Base-by-base conservation (phyloP, 2,113 vertebrate species). In the Eulacestoma nigropectus region DNA sequence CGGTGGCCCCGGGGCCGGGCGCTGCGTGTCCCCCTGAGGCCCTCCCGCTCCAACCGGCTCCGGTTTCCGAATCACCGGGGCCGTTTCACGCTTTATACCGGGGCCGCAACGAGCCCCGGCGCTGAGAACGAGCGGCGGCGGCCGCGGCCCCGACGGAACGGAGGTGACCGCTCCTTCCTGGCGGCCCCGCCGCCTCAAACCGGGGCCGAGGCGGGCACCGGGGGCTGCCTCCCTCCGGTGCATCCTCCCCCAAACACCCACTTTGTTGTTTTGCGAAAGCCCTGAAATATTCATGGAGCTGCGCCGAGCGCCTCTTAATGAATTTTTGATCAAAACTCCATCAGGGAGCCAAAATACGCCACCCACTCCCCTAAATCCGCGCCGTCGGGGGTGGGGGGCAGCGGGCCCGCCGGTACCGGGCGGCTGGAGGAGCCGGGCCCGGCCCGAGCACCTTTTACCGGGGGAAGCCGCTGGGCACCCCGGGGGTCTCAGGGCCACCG, bases 271-370 rank as follows among this genome's bases (percentile, higher is more conserved):
- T 92, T 50, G 67, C 80, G 46, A 94, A 53, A 91, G 6, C 87
- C 42, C 87, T 96, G 68, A 93, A 94, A 95, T 96, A 95, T 96
- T 96, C 57, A 93, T 90, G 65, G 64, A 33, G 33, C 86, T 20
- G 94, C 70, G 74, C 72, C 30, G 59, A 56, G 80, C 29, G 60
- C 53, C 82, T 94, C 84, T 22, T 32, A 74, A 94, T 95, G 91
- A 89, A 95, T 96, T 96, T 96, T 96, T 96, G 62, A 96, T 96
- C 93, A 95, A 96, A 96, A 96, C 86, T 11, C 59, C 83, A 65
- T 63, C 91, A 41, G 9, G 56, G 69, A 93, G 16, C 64, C 93
- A 73, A 95, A 96, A 95, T 57, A 59, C 3, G 10, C 26, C 22
- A 6, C 47, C 9, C 52, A 20, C 53, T 19, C 18, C 20, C 6